phyloP scores from a whole-genome alignment of 1,140 invertebrate species.

The Portunus trituberculatus region DNA sequence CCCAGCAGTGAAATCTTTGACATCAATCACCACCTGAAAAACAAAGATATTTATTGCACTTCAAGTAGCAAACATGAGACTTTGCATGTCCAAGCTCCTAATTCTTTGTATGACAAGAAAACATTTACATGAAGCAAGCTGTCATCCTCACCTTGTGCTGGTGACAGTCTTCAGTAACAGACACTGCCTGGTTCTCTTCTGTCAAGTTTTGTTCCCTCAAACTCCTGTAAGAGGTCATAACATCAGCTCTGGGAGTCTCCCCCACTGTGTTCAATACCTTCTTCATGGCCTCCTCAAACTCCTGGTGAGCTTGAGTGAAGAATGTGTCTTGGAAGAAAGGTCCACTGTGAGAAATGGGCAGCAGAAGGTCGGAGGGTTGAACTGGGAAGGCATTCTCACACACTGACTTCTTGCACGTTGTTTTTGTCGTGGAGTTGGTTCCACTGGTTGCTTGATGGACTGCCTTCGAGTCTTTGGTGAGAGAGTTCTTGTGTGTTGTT shows the following conservation, averaged over 20 bases:
- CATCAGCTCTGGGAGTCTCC: background rate
- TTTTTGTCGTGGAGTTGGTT: background rate
- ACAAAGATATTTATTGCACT: background rate
- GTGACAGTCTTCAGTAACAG: conserved; percentile 50
- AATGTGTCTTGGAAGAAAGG: conserved; percentile 62
- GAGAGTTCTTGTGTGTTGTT: background rate
- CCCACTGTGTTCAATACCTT: conserved; percentile 10
- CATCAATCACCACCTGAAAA: conserved; percentile 64
- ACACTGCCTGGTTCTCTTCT: conserved; percentile 73
- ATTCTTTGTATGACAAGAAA: background rate
- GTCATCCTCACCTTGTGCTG: conserved; percentile 62
- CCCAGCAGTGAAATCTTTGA: conserved; percentile 45
- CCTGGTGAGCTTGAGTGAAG: conserved; percentile 52
- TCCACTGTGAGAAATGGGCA: conserved; percentile 49
- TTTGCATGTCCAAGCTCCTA: background rate
- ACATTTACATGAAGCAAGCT: background rate
- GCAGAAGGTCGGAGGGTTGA: conserved; percentile 24
- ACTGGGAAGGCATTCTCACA: background rate
- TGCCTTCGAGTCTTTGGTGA: background rate
- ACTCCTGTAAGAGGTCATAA: conserved; percentile 47
- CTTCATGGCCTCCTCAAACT: conserved; percentile 59
- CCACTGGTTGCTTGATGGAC: background rate
- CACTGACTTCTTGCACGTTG: background rate
- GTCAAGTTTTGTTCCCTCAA: conserved; percentile 53
- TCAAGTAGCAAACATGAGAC: background rate